Evolutionary conservation across 2,888 invertebrate species (phyloP), one percentile per base, ranked within the genome.

Genomic region (Apamea monoglypha): DNA sequence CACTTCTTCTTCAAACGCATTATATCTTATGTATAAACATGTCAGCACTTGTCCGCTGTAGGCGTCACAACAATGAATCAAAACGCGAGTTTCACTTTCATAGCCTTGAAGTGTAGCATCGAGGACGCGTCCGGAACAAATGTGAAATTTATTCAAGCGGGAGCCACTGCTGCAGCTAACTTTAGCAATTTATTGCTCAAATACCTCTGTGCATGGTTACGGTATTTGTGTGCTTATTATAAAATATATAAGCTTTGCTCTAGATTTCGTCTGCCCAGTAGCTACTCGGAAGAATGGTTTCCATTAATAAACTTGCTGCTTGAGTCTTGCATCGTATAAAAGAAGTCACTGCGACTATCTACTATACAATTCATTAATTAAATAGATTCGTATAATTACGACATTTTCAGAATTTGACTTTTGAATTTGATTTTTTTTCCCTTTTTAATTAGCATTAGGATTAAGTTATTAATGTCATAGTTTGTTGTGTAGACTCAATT

Each of bases 71-170:
- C 67, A 87, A 88, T 89, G 76, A 87, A 87, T 88, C 81, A 81
- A 82, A 69, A 78, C 81, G 73, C 68, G 76, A 85, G 84, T 85
- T 85, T 85, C 82, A 86, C 71, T 90, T 85, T 84, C 82, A 84
- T 84, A 74, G 72, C 71, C 8, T 67, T 74, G 29, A 74, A 81
- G 78, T 77, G 78, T 69, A 67, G 61, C 56, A 63, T 70, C 21
- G 36, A 67, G 67, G 44, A 70, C 61, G 68, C 69, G 67, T 63
- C 18, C 67, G 21, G 76, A 78, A 92, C 90, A 91, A 91, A 92
- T 89, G 91, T 81, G 84, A 91, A 91, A 92, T 91, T 70, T 93
- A 93, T 93, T 92, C 92, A 92, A 90, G 87, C 87, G 89, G 83
- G 85, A 86, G 87, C 89, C 87, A 90, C 89, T 88, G 84, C 7